Conservation (phyloP, 2,888 invertebrate genomes). For the Beris morrisii region DNA sequence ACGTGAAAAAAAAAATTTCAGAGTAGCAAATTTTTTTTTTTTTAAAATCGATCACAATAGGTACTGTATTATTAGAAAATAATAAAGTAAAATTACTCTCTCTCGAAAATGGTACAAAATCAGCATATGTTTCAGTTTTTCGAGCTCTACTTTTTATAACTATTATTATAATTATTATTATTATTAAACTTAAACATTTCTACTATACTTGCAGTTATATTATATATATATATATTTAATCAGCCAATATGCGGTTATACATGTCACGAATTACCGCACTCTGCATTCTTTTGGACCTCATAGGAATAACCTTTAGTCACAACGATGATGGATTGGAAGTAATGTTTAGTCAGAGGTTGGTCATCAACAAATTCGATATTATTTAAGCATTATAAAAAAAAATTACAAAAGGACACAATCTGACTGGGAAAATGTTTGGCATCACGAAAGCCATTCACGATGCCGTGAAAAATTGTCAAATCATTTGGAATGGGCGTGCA, state of each 20-base stretch:
- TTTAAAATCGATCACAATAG: no score
- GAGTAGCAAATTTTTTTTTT: no score
- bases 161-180: no score
- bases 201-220: no score
- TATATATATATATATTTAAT: no score
- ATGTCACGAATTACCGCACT: slow-evolving; percentile 51
- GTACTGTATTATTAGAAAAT: no score
- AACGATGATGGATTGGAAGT: slow-evolving; percentile 57
- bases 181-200: no score
- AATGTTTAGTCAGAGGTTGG: slow-evolving; percentile 57
- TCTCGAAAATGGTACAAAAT: no score
- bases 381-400: neutral
- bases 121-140: no score
- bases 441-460: slow-evolving; percentile 61
- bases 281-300: slow-evolving; percentile 50
- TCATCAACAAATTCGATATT: slow-evolving; percentile 32
- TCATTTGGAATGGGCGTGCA: slow-evolving; percentile 65
- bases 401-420: slow-evolving; percentile 56
- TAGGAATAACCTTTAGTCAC: slow-evolving; percentile 45
- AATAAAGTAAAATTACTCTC: no score
- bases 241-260: slow-evolving; percentile 37
- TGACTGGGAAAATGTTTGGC: slow-evolving; percentile 64
- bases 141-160: no score
- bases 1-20: no score
- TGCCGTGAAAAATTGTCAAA: slow-evolving; percentile 61